phyloP scores from a whole-genome alignment of 23 tunicate species.

The Styela clava region DNA sequence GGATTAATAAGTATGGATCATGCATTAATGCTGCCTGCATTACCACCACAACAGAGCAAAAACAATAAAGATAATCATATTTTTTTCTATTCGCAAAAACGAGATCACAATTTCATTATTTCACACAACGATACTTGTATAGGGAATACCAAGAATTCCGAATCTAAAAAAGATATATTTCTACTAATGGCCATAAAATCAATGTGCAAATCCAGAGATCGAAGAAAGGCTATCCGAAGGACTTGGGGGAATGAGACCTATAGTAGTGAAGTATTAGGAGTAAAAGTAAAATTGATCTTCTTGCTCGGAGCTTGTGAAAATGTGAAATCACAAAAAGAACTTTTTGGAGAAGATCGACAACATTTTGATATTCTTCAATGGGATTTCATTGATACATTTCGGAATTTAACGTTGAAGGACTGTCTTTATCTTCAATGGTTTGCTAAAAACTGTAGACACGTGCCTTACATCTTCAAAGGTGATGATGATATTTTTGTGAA shows the following conservation, averaged over 20 bases:
- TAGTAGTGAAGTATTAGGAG: conserved; percentile 27
- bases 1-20: conserved; percentile 66
- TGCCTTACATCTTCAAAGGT: conserved; percentile 75
- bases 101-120: conserved; percentile 50
- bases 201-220: conserved; percentile 31
- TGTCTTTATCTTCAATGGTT: conserved; percentile 80
- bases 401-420: conserved; percentile 77
- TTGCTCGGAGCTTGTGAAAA: conserved; percentile 54
- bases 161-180: conserved; percentile 54
- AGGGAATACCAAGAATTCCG: conserved; percentile 17
- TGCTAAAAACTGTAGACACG: conserved; percentile 43
- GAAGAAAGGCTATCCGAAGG: conserved; percentile 57
- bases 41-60: conserved; percentile 16
- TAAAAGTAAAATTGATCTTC: conserved; percentile 41
- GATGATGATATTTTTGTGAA: conserved; percentile 89
- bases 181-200: conserved; percentile 68
- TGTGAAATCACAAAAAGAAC: not conserved
- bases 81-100: conserved; percentile 53
- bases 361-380: conserved; percentile 63
- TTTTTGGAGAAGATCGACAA: conserved; percentile 32
- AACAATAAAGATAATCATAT: conserved; percentile 33
- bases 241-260: conserved; percentile 71
- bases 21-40: conserved; percentile 47
- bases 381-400: conserved; percentile 77
- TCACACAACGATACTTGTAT: conserved; percentile 40